Evolutionary conservation across 2,797 vertebrate species (phyloP).

Genomic region (Ataeniobius toweri): DNA sequence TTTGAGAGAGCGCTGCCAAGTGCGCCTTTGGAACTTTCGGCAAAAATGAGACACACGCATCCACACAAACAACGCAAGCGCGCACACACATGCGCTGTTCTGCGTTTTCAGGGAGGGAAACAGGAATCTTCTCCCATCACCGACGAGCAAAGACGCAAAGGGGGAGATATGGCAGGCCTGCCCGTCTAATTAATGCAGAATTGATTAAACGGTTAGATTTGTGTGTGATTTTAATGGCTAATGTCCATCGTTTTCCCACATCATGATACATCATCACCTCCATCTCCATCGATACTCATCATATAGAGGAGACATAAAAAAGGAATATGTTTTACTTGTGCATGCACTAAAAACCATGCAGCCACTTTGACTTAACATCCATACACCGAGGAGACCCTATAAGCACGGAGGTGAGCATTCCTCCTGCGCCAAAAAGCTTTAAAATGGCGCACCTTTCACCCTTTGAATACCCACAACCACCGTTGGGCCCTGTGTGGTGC

Average conservation of each 20-base stretch:
- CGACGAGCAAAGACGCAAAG: slow-evolving; percentile 26
- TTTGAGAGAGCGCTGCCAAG: slow-evolving; percentile 64
- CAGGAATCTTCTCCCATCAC: slow-evolving; percentile 35
- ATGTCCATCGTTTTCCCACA: slow-evolving; percentile 8
- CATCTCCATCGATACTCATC: not conserved
- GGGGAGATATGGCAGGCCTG: slow-evolving; percentile 26
- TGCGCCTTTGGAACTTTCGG: slow-evolving; percentile 55
- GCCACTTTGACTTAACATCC: slow-evolving; percentile 2
- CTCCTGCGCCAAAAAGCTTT: slow-evolving; percentile 36
- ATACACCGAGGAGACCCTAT: not conserved
- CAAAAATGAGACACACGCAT: slow-evolving; percentile 32
- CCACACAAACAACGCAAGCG: not conserved
- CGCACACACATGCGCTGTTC: not conserved
- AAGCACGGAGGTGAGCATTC: slow-evolving; percentile 2
- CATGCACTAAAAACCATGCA: not conserved
- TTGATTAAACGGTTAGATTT: slow-evolving; percentile 48
- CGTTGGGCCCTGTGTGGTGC: slow-evolving; percentile 60
- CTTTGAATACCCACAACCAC: slow-evolving; percentile 58
- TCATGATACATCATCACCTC: not conserved
- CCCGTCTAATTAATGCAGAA: slow-evolving; percentile 37
- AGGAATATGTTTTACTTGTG: not conserved
- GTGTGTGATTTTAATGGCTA: slow-evolving; percentile 14
- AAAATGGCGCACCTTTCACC: slow-evolving; percentile 47
- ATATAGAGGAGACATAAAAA: not conserved
- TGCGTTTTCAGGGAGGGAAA: slow-evolving; percentile 19